Base-by-base conservation (phyloP, 1,140 invertebrate genomes). In the Schlechtendalia chinensis region DNA sequence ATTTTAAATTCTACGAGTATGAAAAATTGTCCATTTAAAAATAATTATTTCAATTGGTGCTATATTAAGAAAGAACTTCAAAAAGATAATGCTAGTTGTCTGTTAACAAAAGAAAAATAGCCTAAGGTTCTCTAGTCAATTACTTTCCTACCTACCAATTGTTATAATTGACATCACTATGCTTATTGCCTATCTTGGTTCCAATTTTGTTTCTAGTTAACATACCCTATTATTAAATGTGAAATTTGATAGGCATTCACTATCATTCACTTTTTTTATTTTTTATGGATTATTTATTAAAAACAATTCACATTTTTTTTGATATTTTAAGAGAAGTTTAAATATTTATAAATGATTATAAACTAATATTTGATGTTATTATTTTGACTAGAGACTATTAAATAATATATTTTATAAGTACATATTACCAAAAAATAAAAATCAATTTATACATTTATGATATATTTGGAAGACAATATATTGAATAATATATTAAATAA, bases 121-220 rank as follows among this genome's bases (percentile, higher is more conserved):
- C 65, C 65, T 69, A 24, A 24, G 65, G 39, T 69, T 69, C 11
- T 69, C 11, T 24, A 22, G 0, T 1, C 22, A 22, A 69, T 24
- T 47, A 69, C 39, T 12, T 69, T 22, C 5, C 12, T 69, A 69
- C 32, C 65, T 69, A 69, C 39, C 65, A 69, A 69, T 47, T 69
- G n/a, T 69, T 69, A 47, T 69, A 69, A 69, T 69, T 69, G 12
- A 47, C 32, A 69, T 47, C 14, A 69, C 39, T 69, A 45, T 19
- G 47, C 32, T 69, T 16, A 69, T 69, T 69, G n/a, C 39, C 65
- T 69, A 32, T 69, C 39, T 24, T 69, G 24, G 65, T 69, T 69
- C 47, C 39, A 69, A 69, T 69, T 69, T 65, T 69, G 17, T 69
- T 69, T 47, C n/a, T 69, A n/a, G 65, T 69, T 69, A 47, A 22